Base-by-base conservation (phyloP, 2,113 vertebrate genomes). In the Caretta caretta region DNA sequence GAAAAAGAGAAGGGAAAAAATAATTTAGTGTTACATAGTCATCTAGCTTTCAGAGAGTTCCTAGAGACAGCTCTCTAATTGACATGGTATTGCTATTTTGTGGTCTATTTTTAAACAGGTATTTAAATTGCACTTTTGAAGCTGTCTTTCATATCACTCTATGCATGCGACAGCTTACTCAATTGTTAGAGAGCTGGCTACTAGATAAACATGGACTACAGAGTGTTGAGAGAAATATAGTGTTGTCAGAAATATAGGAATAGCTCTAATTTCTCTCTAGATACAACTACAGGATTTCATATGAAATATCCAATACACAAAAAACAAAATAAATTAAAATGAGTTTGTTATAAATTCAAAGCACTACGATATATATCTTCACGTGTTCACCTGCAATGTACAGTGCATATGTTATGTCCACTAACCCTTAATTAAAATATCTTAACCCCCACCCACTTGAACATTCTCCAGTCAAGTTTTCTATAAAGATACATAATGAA, bases 81-180 rank as follows among this genome's bases (percentile, higher is more conserved):
- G 31, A 76, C 35, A 17, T 79, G 35, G 57, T 89, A 51, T 83
- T 78, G 17, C 56, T 87, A 57, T 50, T 90, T 49, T 84, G 31
- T 0, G 0, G 49, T 50, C 12, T 25, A 5, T 50, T 51, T 83
- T 10, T 79, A 79, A 59, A 91, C 5, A 10, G 35, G 17, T 49
- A 48, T 48, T 48, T 78, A 48, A 78, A 48, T 9, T 48, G 75
- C 42, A 48, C 42, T 29, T 46, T 76, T 27, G 22, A 38, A 42
- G 24, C 20, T 5, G 24, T 24, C 20, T n/a, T 22, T 46, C 72
- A 13, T 46, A 22, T 46, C 72, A 22, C 38, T 75, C 9, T 75
- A 38, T 75, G 22, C 22, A 46, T 76, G 42, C 42, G 20, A 75
- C 72, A 27, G 6, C 75, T 42, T 46, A 76, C 11, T 76, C 38